Evolutionary conservation across 2,888 invertebrate species (phyloP), one percentile per base, ranked within the genome.

Genomic region (Oxytorus armatus): DNA sequence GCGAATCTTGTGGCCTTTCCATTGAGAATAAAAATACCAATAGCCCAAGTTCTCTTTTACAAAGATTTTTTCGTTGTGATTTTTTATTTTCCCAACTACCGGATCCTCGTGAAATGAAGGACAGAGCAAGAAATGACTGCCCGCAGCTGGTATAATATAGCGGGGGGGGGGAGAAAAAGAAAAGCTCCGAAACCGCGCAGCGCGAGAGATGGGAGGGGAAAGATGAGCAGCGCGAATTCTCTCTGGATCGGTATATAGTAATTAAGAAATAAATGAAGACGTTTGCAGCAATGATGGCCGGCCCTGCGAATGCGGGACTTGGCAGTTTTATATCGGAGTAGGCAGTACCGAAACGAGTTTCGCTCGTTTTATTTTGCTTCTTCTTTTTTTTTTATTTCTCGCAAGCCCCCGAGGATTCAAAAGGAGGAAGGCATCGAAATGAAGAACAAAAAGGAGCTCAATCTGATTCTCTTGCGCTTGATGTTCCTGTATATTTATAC

Each of bases 211-310:
- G 39, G 44, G 47, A 4, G 21, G 18, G 53, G 36, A 44, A 23
- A 29, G 11, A 14, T 3, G 42, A 68, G n/a, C n/a, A 25, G 5
- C n/a, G 18, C 1, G 29, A 55, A 66, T 36, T 72, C 65, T 73
- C 59, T 73, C 57, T 16, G 66, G 72, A 72, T 80, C 72, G 76
- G 76, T 72, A 68, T 80, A 55, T 55, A 74, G 74, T 74, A 81
- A 78, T 77, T 81, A 81, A 81, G 81, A 73, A 77, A 44, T 77
- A 80, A 80, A 80, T 80, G 77, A 80, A 80, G 77, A 77, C 80
- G 80, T 80, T 77, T 77, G 66, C 65, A 29, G 66, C 65, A 29
- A 69, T 66, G 79, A 79, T 66, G 70, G 70, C 59, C 47, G 65
- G 49, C 55, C n/a, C 57, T 39, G 57, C 65, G 70, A 61, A 49